Evolutionary conservation across 2,888 invertebrate genomes (phyloP).

Genomic region (Caenorhabditis virilis): DNA sequence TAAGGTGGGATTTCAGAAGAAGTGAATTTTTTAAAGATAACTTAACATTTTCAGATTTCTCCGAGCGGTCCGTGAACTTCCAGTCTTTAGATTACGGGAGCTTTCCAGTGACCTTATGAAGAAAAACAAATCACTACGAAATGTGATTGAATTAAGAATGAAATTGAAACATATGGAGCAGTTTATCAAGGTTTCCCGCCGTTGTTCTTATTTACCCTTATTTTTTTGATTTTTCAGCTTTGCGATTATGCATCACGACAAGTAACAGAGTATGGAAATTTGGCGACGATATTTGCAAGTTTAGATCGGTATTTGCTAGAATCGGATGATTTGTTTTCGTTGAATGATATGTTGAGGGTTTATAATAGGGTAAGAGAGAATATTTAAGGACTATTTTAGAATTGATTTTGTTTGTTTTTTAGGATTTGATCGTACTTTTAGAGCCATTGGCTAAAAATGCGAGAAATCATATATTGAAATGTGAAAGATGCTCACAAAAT

Average conservation of each 20-base stretch:
- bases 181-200: constrained; percentile 44
- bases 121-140: constrained; percentile 29
- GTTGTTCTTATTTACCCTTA: neutral
- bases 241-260: constrained; percentile 21
- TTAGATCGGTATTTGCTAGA: constrained; percentile 56
- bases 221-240: constrained; percentile 10
- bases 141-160: constrained; percentile 72
- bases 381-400: no score
- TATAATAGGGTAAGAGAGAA: constrained; percentile 55
- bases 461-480: constrained; percentile 27
- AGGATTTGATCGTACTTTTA: constrained; percentile 30
- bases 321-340: constrained; percentile 58
- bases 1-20: constrained; percentile 72
- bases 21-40: neutral
- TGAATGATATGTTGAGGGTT: constrained; percentile 58
- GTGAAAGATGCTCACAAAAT: constrained; percentile 41
- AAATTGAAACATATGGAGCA: constrained; percentile 77
- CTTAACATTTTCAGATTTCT: constrained; percentile 16
- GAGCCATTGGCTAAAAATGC: constrained; percentile 31
- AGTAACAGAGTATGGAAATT: constrained; percentile 42
- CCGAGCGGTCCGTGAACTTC: constrained; percentile 26
- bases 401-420: neutral
- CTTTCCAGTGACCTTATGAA: constrained; percentile 23
- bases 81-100: constrained; percentile 24
- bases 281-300: constrained; percentile 58